Evolutionary conservation across 2,797 vertebrate species (phyloP), one percentile per base, ranked within the genome.

Genomic region (Pogonophryne albipinna): DNA sequence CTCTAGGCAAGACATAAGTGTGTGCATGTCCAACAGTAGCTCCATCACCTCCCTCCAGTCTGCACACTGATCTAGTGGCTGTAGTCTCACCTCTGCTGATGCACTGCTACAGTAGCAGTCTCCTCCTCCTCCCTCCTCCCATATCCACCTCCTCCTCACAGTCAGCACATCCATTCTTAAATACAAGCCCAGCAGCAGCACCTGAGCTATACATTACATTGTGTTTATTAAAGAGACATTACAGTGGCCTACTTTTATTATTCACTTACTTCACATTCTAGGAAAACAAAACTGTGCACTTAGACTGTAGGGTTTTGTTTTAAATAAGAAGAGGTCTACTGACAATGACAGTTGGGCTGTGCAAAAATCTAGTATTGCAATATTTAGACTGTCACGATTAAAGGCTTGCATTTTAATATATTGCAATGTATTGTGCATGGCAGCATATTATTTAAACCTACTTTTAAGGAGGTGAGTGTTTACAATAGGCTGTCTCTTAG

Each of bases 111-210:
- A 91, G 85, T 68, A 80, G 80, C 82, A 75, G 60, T 78, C 76
- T 73, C 77, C 82, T 70, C 77, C 82, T 70, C 79, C 51, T 61
- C 59, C 31, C 27, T 47, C 14, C 59, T 27, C 49, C 75, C 7
- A 8, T 61, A 41, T 41, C 52, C 71, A 52, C 82, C 63, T 55
- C 53, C 61, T 65, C 49, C 78, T 79, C 83, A 71, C 80, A 85
- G 87, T 92, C 88, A 89, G 89, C 87, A 88, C 83, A 89, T 92
- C 86, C 87, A 90, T 91, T 88, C 87, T 86, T 88, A 89, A 93
- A 91, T 87, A 86, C 23, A 52, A 87, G 78, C 69, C 59, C 70
- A 69, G 75, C 75, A 80, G 66, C 80, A 80, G 66, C 20, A 80
- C 83, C 82, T 86, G 68, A 83, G 62, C 74, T 68, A 52, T 60